Conservation (phyloP, 2,888 invertebrate species). For the Argyra leucocephala region DNA sequence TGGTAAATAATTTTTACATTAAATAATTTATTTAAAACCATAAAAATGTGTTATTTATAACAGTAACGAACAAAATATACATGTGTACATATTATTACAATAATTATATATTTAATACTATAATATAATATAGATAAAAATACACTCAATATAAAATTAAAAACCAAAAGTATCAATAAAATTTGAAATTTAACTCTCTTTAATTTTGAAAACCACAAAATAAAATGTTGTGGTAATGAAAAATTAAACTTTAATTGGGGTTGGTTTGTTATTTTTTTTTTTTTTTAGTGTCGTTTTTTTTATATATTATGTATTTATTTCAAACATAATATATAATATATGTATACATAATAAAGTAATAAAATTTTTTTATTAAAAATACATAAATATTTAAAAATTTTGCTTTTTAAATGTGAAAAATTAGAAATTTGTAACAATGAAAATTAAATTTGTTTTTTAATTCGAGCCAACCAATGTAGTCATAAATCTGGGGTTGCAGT, state of each 20-base stretch:
- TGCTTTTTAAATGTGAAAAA: too few relatives aligned
- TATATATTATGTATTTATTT: neutral
- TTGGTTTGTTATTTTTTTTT: neutral
- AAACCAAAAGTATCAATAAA: conserved; percentile 1
- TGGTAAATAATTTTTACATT: neutral
- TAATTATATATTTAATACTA: neutral
- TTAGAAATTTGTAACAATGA: too few relatives aligned
- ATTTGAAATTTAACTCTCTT: conserved; percentile 6
- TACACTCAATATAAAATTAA: neutral
- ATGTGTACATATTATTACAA: neutral
- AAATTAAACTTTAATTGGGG: conserved; percentile 6
- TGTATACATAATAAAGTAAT: too few relatives aligned
- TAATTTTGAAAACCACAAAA: conserved; percentile 4
- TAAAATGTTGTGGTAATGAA: neutral
- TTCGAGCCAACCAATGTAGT: too few relatives aligned
- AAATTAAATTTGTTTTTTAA: too few relatives aligned
- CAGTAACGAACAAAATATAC: neutral
- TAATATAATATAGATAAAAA: neutral
- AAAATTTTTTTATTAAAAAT: too few relatives aligned
- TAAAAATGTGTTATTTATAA: neutral
- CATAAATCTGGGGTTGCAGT: too few relatives aligned
- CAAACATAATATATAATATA: too few relatives aligned
- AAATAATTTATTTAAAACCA: conserved; percentile 6
- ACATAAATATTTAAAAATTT: too few relatives aligned
- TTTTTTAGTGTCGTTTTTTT: neutral